Evolutionary conservation across 2,797 vertebrate genomes (phyloP).

Genomic region (Pteropus rufus): DNA sequence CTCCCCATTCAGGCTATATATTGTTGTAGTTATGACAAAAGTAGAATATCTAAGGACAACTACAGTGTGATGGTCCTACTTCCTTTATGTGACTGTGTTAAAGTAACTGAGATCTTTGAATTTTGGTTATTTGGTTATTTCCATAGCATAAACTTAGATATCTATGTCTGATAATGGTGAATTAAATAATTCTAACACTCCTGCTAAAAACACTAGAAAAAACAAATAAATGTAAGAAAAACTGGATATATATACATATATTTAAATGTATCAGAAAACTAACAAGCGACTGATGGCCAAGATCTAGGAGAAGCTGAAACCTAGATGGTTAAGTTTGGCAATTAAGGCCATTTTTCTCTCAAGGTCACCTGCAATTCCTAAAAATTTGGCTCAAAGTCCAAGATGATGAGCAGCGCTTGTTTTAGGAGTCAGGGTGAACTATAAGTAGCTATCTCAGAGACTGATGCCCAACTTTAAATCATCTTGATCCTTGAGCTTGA

Average conservation of each 20-base stretch:
- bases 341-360: neutral
- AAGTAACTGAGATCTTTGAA: neutral
- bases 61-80: neutral
- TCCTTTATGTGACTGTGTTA: constrained; percentile 18
- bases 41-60: neutral
- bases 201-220: constrained; percentile 37
- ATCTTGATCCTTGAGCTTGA: neutral
- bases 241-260: constrained; percentile 42
- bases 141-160: constrained; percentile 47
- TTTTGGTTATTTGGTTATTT: constrained; percentile 45
- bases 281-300: constrained; percentile 4
- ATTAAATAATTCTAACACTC: constrained; percentile 48
- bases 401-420: constrained; percentile 34
- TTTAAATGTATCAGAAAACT: constrained; percentile 28
- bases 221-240: constrained; percentile 35
- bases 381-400: constrained; percentile 35
- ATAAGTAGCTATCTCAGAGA: neutral
- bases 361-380: constrained; percentile 23
- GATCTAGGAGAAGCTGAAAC: constrained; percentile 45
- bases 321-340: constrained; percentile 15
- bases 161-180: constrained; percentile 27
- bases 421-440: constrained; percentile 27
- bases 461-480: neutral
- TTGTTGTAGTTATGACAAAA: neutral
- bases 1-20: neutral